These are phyloP conservation scores for Hypanus sabinus DNA, from an alignment of 2,113 vertebrate species.

Conservation along the genomic window DNA sequence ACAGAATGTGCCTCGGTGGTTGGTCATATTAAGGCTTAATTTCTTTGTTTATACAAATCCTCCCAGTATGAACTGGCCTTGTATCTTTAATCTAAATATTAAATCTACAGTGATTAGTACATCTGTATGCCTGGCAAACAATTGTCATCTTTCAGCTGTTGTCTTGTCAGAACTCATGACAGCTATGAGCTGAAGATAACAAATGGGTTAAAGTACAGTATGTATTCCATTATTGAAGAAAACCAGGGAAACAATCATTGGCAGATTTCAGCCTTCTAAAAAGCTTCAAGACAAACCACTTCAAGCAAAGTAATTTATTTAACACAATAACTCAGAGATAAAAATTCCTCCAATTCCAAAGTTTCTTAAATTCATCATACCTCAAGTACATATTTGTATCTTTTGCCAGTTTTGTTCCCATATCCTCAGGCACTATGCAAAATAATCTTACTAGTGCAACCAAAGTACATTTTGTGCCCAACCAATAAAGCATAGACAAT, in stretches of 20 bases:
- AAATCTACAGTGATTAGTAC: background rate
- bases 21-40: background rate
- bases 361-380: too few species aligned
- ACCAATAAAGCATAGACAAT: background rate
- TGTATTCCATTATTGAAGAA: background rate
- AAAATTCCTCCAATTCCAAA: too few species aligned
- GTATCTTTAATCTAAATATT: conserved; percentile 23
- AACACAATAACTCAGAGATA: background rate
- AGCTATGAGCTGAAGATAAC: background rate
- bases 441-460: too few species aligned
- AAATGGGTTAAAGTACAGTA: background rate
- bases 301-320: background rate
- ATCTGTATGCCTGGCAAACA: background rate
- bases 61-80: conserved; percentile 12
- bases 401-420: too few species aligned
- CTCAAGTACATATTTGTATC: too few species aligned
- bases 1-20: background rate
- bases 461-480: too few species aligned
- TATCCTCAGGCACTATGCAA: too few species aligned
- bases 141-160: background rate
- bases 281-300: background rate
- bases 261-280: background rate
- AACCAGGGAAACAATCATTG: background rate
- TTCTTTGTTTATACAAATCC: conserved; percentile 17
- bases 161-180: background rate